phyloP scores from a whole-genome alignment of 2,888 invertebrate genomes.

The Noctua comes region DNA sequence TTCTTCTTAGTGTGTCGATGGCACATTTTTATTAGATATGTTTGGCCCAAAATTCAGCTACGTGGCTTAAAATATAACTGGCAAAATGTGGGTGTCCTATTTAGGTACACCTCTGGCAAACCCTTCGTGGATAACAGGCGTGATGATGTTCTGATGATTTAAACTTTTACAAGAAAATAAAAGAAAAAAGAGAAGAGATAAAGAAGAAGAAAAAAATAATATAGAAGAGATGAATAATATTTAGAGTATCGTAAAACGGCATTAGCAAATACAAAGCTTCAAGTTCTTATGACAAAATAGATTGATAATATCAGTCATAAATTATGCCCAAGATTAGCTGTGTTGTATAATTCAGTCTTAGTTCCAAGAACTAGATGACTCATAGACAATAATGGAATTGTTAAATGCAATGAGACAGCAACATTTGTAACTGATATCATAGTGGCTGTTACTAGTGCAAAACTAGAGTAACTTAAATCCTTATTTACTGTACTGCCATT shows the following conservation, averaged over 20 bases:
- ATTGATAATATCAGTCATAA: constrained; percentile 43
- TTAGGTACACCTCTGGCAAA: background rate
- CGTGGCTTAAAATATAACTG: background rate
- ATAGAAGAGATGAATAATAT: too few relatives aligned
- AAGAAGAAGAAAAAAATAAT: too few relatives aligned
- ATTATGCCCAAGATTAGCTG: constrained; percentile 33
- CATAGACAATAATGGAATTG: constrained; percentile 51
- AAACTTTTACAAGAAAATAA: background rate
- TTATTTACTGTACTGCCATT: background rate
- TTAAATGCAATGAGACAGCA: constrained; percentile 40
- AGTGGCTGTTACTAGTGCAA: background rate
- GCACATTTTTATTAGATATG: too few relatives aligned
- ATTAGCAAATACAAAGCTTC: background rate
- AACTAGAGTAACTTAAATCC: background rate
- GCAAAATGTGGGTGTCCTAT: background rate
- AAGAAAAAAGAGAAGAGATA: too few relatives aligned
- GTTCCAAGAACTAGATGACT: constrained; percentile 51
- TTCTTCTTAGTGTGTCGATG: too few relatives aligned
- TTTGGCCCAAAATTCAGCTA: too few relatives aligned
- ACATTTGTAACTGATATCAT: constrained; percentile 17
- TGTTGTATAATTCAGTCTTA: constrained; percentile 38
- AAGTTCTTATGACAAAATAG: constrained; percentile 9
- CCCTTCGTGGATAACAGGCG: too few relatives aligned
- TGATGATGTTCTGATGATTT: background rate
- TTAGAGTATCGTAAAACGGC: background rate